Percentiles rank a stretch among this genome's conserved stretches.
phyloP scores from a whole-genome alignment of 2,888 invertebrate species.

The Blera fallax region DNA sequence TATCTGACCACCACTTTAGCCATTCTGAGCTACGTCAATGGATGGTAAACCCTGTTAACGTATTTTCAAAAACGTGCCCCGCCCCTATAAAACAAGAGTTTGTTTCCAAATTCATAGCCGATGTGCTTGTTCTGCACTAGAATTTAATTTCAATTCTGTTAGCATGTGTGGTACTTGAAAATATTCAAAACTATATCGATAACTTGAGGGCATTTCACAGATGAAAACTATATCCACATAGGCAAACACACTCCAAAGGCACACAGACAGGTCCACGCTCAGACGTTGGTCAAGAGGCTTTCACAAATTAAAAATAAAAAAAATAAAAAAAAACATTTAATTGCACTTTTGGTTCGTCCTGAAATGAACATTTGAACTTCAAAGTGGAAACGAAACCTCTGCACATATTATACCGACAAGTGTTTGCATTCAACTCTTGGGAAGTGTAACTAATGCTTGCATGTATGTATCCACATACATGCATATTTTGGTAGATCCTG shows the following conservation, averaged over 20 bases:
- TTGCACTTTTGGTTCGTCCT: not conserved
- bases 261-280: not conserved
- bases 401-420: slow-evolving; percentile 29
- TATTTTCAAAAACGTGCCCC: no score
- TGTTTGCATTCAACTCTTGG: slow-evolving; percentile 57
- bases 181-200: not conserved
- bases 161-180: not conserved
- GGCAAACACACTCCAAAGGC: not conserved
- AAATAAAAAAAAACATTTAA: not conserved
- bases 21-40: no score
- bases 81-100: not conserved
- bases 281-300: not conserved
- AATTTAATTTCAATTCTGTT: not conserved
- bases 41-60: no score
- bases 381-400: slow-evolving; percentile 20
- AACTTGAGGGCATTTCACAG: not conserved
- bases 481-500: not conserved
- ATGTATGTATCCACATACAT: not conserved
- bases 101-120: not conserved
- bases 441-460: slow-evolving; percentile 41
- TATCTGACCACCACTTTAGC: no score
- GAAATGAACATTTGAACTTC: slow-evolving; percentile 20
- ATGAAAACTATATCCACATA: slow-evolving; percentile 1
- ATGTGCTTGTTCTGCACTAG: not conserved
- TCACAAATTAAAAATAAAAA: not conserved